Evolutionary conservation across 2,113 vertebrate species (phyloP).

Genomic region (Neotragus pygmaeus): DNA sequence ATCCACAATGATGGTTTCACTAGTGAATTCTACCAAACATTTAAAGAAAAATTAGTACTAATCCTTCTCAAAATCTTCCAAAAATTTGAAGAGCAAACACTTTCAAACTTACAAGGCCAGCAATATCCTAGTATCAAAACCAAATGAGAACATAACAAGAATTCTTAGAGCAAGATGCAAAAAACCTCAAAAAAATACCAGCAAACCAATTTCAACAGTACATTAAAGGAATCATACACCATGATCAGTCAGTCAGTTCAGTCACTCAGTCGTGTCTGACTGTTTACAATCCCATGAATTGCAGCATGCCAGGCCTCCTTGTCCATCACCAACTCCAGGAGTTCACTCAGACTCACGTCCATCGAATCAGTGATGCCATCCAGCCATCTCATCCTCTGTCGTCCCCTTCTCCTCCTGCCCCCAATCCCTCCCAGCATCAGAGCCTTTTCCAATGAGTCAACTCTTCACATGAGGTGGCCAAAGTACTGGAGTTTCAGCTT

Average conservation of each 20-base stretch:
- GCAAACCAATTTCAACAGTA: background rate
- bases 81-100: background rate
- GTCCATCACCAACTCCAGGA: too few species aligned
- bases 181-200: background rate
- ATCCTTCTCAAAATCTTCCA: background rate
- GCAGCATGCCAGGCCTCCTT: too few species aligned
- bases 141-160: background rate
- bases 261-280: accelerated
- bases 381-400: too few species aligned
- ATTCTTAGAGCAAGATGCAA: background rate
- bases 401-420: too few species aligned
- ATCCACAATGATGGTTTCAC: background rate
- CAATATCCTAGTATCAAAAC: background rate
- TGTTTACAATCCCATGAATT: too few species aligned
- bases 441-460: too few species aligned
- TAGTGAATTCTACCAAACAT: background rate
- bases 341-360: too few species aligned
- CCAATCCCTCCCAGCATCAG: too few species aligned
- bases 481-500: too few species aligned
- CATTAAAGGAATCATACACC: background rate
- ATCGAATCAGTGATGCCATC: too few species aligned
- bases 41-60: background rate
- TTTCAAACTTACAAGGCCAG: background rate
- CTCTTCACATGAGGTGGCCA: too few species aligned
- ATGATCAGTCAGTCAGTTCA: background rate